phyloP scores from a whole-genome alignment of 2,113 vertebrate genomes.

The Scolopax mira region DNA sequence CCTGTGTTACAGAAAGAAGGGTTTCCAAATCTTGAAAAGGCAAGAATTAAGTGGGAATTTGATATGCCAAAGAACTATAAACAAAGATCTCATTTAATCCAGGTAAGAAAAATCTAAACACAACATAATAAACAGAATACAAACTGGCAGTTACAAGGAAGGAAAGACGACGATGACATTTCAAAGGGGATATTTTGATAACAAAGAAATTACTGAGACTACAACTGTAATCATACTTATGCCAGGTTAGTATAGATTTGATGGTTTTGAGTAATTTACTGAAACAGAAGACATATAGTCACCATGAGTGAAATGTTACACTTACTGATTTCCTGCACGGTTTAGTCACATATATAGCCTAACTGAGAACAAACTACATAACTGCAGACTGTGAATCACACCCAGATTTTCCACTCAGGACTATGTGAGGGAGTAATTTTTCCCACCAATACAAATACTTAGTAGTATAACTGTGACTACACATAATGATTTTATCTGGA shows the following conservation, averaged over 20 bases:
- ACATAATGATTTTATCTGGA: background rate
- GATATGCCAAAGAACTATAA: background rate
- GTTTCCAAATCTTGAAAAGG: background rate
- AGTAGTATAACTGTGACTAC: background rate
- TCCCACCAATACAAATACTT: background rate
- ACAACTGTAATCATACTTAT: background rate
- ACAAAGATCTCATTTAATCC: background rate
- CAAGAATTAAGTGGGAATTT: background rate
- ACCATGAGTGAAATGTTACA: background rate
- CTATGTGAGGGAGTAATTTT: background rate
- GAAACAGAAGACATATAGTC: background rate
- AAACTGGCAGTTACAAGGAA: background rate
- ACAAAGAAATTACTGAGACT: background rate
- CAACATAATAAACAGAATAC: background rate
- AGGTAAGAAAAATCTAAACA: background rate
- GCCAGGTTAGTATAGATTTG: background rate
- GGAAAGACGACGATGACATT: background rate
- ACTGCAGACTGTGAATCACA: background rate
- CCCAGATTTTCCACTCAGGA: background rate
- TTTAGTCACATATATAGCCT: background rate
- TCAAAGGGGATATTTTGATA: background rate
- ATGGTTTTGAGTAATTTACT: background rate
- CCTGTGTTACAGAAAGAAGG: background rate
- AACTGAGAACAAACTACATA: background rate
- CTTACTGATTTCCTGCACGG: background rate